Conservation (phyloP, 2,888 invertebrate species). For the Rhabditoides inermis region DNA sequence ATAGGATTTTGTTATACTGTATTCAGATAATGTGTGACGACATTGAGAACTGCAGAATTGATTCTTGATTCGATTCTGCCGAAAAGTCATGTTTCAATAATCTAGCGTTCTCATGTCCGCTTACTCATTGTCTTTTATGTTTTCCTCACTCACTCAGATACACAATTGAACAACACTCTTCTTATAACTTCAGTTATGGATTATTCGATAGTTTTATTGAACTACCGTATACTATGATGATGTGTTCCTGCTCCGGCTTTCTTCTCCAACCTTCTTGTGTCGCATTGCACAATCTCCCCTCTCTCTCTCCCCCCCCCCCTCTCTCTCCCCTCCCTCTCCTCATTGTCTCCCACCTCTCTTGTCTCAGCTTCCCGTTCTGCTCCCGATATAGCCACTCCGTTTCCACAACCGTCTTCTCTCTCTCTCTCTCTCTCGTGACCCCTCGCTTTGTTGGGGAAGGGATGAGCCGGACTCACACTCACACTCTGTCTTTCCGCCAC, state of each 20-base stretch:
- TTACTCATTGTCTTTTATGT: too few species aligned
- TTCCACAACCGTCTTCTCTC: too few species aligned
- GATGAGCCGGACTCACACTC: neutral
- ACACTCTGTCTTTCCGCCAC: neutral
- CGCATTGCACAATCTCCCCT: slow-evolving; percentile 52
- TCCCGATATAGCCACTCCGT: too few species aligned
- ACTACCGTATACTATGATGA: too few species aligned
- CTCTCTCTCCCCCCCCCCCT: neutral
- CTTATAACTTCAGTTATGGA: too few species aligned
- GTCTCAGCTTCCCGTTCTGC: neutral
- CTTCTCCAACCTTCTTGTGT: slow-evolving; percentile 4
- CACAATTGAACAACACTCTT: too few species aligned
- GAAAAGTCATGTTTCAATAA: too few species aligned
- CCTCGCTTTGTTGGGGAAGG: neutral
- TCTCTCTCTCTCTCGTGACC: neutral
- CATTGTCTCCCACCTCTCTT: neutral
- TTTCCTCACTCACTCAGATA: too few species aligned
- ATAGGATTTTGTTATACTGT: neutral
- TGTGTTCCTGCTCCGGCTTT: slow-evolving; percentile 14
- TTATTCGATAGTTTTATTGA: too few species aligned
- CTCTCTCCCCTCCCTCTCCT: neutral
- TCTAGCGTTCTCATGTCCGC: too few species aligned
- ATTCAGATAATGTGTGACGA: neutral
- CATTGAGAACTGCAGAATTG: neutral
- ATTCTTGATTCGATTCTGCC: too few species aligned